Evolutionary conservation across 2,888 invertebrate genomes (phyloP).

Genomic region (Drosophila aldrichi): DNA sequence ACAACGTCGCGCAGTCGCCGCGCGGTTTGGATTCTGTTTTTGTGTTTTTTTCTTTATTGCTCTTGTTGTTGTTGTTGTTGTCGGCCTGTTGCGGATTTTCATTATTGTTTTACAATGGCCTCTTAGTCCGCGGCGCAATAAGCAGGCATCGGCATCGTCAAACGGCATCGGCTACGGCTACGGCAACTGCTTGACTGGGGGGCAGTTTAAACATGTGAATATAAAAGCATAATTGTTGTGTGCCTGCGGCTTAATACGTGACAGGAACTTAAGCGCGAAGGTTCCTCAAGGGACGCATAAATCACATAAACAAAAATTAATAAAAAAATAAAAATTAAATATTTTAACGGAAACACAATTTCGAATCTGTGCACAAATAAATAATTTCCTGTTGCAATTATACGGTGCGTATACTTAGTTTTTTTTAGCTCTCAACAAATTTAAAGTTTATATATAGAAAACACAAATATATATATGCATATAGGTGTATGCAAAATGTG

Average conservation of each 20-base stretch:
- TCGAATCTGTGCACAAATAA: conserved; percentile 20
- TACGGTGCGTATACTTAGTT: conserved; percentile 53
- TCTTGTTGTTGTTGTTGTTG: conserved; percentile 32
- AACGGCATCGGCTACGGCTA: conserved; percentile 1
- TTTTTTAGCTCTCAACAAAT: neutral
- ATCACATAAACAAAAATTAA: conserved; percentile 2
- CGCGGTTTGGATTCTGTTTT: conserved; percentile 32
- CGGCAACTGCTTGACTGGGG: conserved; percentile 8
- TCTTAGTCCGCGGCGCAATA: conserved; percentile 67
- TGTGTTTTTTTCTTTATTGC: conserved; percentile 14
- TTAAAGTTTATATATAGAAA: neutral
- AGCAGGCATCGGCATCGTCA: conserved; percentile 56
- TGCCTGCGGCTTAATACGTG: conserved; percentile 69
- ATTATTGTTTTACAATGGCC: conserved; percentile 70
- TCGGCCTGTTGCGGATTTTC: conserved; percentile 54
- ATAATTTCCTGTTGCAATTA: conserved; percentile 40
- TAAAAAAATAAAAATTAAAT: neutral
- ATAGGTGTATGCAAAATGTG: conserved; percentile 26
- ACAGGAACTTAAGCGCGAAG: conserved; percentile 64
- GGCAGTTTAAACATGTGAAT: conserved; percentile 49
- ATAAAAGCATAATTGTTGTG: conserved; percentile 73
- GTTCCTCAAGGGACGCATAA: conserved; percentile 25
- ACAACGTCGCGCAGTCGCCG: conserved; percentile 65
- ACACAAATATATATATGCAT: too few relatives aligned
- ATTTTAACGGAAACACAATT: conserved; percentile 19